Evolutionary conservation across 2,888 invertebrate species (phyloP).

Genomic region (Orthosia cruda): DNA sequence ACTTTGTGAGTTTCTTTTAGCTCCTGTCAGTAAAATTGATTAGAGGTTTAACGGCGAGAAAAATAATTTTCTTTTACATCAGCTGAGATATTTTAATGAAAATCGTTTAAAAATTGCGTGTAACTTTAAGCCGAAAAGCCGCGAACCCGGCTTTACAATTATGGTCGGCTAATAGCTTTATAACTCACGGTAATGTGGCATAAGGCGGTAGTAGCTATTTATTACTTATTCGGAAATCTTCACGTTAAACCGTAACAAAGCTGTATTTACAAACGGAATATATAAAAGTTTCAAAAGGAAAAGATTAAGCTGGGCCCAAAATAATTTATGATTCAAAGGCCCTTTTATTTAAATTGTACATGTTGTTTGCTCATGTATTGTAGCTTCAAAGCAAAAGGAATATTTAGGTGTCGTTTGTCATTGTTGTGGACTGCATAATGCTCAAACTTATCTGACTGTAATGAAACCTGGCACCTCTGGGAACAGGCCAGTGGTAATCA

Average conservation of each 20-base stretch:
- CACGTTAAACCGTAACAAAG: conserved; percentile 30
- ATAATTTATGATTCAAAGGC: conserved; percentile 38
- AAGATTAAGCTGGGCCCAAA: conserved; percentile 24
- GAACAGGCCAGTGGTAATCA: conserved; percentile 6
- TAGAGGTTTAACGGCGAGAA: conserved; percentile 10
- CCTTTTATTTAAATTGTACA: conserved; percentile 9
- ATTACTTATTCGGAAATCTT: conserved; percentile 46
- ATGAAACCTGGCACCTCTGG: conserved; percentile 9
- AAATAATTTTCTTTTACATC: not conserved
- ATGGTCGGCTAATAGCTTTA: conserved; percentile 48
- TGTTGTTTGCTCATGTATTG: conserved; percentile 8
- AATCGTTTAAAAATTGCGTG: conserved; percentile 29
- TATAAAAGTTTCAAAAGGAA: conserved; percentile 40
- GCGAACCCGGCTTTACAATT: conserved; percentile 25
- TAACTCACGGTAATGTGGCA: conserved; percentile 59
- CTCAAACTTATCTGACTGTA: conserved; percentile 18
- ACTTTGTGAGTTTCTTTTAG: conserved; percentile 6
- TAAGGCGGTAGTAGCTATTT: conserved; percentile 42
- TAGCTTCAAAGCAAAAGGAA: not conserved
- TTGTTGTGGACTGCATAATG: conserved; percentile 18
- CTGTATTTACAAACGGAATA: conserved; percentile 38
- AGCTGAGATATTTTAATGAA: conserved; percentile 19
- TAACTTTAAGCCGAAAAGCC: conserved; percentile 30
- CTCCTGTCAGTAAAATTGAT: conserved; percentile 42
- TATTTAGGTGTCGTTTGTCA: not conserved